phyloP scores from a whole-genome alignment of 2,888 invertebrate genomes.

The Neuroscelio doddi region DNA sequence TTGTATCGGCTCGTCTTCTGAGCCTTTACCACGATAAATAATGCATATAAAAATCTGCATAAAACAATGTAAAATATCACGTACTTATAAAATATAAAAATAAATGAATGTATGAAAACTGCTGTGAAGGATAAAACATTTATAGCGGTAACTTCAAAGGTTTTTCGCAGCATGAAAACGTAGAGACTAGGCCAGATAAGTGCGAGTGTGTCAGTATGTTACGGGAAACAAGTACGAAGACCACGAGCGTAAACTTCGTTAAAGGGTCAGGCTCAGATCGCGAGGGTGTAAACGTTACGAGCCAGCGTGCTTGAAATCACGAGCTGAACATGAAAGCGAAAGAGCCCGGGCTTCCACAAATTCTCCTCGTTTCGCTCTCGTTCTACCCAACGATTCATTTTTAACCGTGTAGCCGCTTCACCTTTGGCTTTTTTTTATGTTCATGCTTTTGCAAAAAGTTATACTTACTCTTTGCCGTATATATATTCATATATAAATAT shows the following conservation, averaged over 20 bases:
- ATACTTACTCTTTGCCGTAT: too few species aligned
- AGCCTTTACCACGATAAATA: too few species aligned
- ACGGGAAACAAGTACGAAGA: slow-evolving; percentile 24
- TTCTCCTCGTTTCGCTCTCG: too few species aligned
- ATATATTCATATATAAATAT: too few species aligned
- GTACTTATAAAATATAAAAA: background rate
- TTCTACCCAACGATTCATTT: too few species aligned
- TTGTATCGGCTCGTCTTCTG: too few species aligned
- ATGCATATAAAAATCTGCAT: background rate
- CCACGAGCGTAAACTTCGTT: slow-evolving; percentile 34
- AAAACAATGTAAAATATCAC: background rate
- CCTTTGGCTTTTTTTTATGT: too few species aligned
- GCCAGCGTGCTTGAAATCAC: slow-evolving; percentile 13
- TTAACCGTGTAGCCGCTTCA: too few species aligned
- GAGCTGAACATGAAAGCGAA: background rate
- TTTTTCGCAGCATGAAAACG: slow-evolving; percentile 12
- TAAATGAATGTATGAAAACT: background rate
- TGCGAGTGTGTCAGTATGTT: slow-evolving; percentile 14
- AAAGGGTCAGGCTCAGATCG: slow-evolving; percentile 24
- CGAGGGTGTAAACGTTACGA: slow-evolving; percentile 20
- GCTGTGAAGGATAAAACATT: background rate
- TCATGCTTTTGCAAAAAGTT: too few species aligned
- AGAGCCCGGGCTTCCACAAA: background rate
- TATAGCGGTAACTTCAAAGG: slow-evolving; percentile 8
- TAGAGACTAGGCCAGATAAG: slow-evolving; percentile 14